Evolutionary conservation across 2,797 vertebrate species (phyloP).

Genomic region (Carduelis carduelis): DNA sequence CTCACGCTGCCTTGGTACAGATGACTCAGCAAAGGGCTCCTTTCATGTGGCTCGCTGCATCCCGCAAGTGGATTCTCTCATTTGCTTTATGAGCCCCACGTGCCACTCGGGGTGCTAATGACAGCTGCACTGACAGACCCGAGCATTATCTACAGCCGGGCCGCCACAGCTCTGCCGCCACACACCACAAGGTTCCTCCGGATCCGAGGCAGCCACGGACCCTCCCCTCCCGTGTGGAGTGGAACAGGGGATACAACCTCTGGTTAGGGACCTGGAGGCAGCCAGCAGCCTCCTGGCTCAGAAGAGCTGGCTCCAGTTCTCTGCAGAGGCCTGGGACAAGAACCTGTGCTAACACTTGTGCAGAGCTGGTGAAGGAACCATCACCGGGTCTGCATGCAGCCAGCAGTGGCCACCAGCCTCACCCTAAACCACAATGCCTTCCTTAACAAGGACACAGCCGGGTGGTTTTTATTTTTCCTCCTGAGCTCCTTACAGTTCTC

Average conservation of each 20-base stretch:
- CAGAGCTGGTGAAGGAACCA: background rate
- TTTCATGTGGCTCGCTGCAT: background rate
- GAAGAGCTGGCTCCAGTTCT: background rate
- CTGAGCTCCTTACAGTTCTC: background rate
- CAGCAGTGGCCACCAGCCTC: rapidly evolving
- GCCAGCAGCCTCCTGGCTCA: background rate
- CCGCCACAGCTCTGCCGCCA: background rate
- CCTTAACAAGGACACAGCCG: background rate
- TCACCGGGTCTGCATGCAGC: background rate
- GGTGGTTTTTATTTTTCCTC: background rate
- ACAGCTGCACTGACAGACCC: background rate
- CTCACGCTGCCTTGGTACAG: conserved; percentile 23
- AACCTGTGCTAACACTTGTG: background rate
- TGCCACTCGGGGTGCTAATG: background rate
- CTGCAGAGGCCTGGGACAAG: background rate
- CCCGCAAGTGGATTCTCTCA: background rate
- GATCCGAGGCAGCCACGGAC: rapidly evolving
- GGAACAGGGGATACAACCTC: background rate
- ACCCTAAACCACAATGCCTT: background rate
- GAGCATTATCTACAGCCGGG: background rate
- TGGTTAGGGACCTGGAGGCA: background rate
- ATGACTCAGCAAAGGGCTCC: background rate
- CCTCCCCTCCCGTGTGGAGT: rapidly evolving
- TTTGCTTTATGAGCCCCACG: conserved; percentile 15
- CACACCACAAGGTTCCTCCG: background rate